Conservation (phyloP, 1,140 invertebrate species). For the Zaprionus ornatus region DNA sequence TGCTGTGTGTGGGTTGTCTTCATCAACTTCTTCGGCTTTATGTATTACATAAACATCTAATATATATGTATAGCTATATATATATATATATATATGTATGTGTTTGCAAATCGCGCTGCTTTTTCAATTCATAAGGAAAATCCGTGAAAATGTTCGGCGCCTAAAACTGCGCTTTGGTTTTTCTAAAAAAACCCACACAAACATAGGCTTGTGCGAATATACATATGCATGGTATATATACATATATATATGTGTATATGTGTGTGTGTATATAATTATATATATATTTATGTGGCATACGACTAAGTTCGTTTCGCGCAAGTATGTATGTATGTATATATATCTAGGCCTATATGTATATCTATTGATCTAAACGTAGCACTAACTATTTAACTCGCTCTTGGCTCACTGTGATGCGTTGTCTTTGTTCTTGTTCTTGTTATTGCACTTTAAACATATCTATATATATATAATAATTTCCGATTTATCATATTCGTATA, state of each 20-base stretch:
- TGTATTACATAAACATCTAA: constrained; percentile 73
- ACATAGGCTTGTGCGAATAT: constrained; percentile 6
- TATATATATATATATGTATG: constrained; percentile 34
- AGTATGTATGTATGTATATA: constrained; percentile 11
- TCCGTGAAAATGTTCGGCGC: constrained; percentile 12
- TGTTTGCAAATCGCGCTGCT: constrained; percentile 68
- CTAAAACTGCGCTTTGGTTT: constrained; percentile 54
- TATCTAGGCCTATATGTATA: constrained; percentile 22
- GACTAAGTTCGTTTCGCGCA: constrained; percentile 62
- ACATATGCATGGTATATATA: constrained; percentile 23
- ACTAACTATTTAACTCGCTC: constrained; percentile 51
- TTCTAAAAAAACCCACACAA: constrained; percentile 38
- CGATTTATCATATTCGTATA: not conserved
- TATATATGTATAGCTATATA: constrained; percentile 50
- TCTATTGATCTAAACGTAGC: constrained; percentile 46
- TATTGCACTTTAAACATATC: constrained; percentile 19
- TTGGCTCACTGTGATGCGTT: constrained; percentile 44
- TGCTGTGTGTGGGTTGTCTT: constrained; percentile 3
- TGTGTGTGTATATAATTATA: constrained; percentile 7
- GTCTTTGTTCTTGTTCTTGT: constrained; percentile 38
- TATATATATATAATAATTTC: constrained; percentile 16
- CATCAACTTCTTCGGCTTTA: constrained; percentile 24
- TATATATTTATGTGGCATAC: constrained; percentile 5
- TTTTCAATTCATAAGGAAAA: constrained; percentile 43
- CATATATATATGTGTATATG: constrained; percentile 24